Evolutionary conservation across 1,140 invertebrate genomes (phyloP).

Genomic region (Drosophila baimaii): DNA sequence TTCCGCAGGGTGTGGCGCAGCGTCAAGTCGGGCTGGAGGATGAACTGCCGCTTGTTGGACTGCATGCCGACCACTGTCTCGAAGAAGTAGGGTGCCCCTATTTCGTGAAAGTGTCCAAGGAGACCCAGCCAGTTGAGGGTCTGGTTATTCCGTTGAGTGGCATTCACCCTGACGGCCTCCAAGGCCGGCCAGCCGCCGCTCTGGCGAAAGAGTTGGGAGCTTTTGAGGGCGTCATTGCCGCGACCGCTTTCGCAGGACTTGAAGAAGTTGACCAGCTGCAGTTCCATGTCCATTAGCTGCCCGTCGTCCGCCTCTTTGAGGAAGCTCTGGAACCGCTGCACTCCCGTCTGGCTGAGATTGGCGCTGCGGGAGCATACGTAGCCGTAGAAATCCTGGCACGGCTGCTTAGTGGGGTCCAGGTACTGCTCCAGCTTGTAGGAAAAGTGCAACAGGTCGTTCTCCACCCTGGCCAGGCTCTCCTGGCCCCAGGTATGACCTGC

Average conservation of each 20-base stretch:
- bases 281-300: constrained; percentile 67
- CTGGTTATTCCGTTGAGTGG: constrained; percentile 19
- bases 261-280: constrained; percentile 73
- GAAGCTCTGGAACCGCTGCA: constrained; percentile 68
- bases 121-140: constrained; percentile 60
- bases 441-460: constrained; percentile 68
- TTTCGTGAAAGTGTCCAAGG: constrained; percentile 68
- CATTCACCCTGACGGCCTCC: constrained; percentile 36
- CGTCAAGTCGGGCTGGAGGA: constrained; percentile 60
- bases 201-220: constrained; percentile 56
- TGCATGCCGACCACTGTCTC: constrained; percentile 61
- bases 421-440: constrained; percentile 67
- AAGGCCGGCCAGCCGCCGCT: constrained; percentile 76
- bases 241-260: constrained; percentile 68
- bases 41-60: constrained; percentile 68
- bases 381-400: constrained; percentile 75
- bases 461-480: constrained; percentile 21
- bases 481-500: not conserved
- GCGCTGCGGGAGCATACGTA: constrained; percentile 68
- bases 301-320: constrained; percentile 41
- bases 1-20: constrained; percentile 65
- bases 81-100: constrained; percentile 72
- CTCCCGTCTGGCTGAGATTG: constrained; percentile 56
- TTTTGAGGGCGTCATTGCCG: constrained; percentile 51
- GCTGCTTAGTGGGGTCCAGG: constrained; percentile 53